Conservation (phyloP, 2,797 vertebrate genomes). For the Enteromius thamalakanensis region DNA sequence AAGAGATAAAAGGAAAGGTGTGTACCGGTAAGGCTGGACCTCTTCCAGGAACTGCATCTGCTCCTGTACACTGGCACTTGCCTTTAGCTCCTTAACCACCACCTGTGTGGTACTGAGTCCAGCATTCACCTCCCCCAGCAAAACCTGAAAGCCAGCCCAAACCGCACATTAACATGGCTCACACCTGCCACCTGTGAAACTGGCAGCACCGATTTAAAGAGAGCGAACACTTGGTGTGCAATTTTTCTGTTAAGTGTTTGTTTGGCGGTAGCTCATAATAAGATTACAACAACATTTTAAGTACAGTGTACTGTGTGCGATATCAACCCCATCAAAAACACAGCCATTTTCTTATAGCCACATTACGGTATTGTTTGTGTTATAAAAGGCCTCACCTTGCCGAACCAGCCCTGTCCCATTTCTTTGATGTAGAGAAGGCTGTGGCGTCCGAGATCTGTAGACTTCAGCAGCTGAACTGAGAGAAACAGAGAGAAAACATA, state of each 20-base stretch:
- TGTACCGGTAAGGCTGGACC: constrained; percentile 83
- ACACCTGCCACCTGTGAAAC: not conserved
- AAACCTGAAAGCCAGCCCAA: constrained; percentile 73
- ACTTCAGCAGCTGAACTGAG: constrained; percentile 91
- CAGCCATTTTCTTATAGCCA: not conserved
- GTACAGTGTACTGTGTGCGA: constrained; percentile 49
- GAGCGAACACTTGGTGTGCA: constrained; percentile 53
- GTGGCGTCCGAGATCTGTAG: constrained; percentile 89
- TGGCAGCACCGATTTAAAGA: constrained; percentile 7
- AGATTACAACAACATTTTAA: constrained; percentile 62
- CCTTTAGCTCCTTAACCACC: constrained; percentile 87
- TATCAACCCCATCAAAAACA: constrained; percentile 6
- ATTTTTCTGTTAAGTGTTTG: constrained; percentile 47
- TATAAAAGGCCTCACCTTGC: constrained; percentile 83
- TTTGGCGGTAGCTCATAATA: constrained; percentile 56
- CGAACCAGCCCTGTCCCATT: constrained; percentile 95
- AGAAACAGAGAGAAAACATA: constrained; percentile 48
- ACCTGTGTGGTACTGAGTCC: constrained; percentile 82
- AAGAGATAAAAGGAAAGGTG: not conserved
- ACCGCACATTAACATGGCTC: constrained; percentile 18
- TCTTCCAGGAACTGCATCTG: constrained; percentile 88
- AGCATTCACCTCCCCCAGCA: constrained; percentile 84
- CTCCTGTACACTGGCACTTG: constrained; percentile 82
- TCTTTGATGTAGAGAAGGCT: constrained; percentile 95
- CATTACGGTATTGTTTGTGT: not conserved